Base-by-base conservation (phyloP, 2,888 invertebrate species). In the Cyrtodaria siliqua region DNA sequence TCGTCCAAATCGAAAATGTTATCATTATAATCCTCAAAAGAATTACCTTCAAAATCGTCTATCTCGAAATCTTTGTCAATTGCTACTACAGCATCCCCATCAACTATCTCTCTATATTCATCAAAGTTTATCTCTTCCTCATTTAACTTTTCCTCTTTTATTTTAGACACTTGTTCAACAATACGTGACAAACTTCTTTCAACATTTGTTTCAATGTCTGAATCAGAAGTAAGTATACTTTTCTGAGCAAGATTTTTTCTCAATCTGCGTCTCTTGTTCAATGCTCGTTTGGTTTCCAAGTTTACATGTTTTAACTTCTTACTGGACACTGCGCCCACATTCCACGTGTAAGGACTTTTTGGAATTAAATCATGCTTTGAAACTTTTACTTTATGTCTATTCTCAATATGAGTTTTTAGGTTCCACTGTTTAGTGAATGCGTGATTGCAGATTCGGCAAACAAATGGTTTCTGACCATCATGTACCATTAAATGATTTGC, bases 361-460 rank as follows among this genome's bases (percentile, higher is more conserved):
- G 77, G 77, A 50, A 68, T 66, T 9, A 77, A 57, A 56, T 77
- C 77, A 14, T 67, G 59, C 26, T 77, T 77, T 4, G 71, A 62
- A n/a, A 67, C 66, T 24, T 77, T 66, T 12, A 77, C 63, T 60
- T 77, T 77, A 50, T 77, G 77, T 27, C 77, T 62, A 27, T 77
- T 77, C 59, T 77, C 71, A 27, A 77, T 67, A 63, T 77, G 77
- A 49, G 77, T 77, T 60, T 77, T 77, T 24, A 77, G 53, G 52
- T 77, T 77, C 77, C 77, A 77, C 77, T 77, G 77, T 55, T 77
- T 77, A 9, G 77, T 77, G 49, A 77, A 77, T 38, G 77, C 77
- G 57, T 77, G 77, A 42, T 77, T 68, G 71, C 77, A 77, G 14
- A 77, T 59, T 52, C 56, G 57, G 33, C 77, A 77, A 27, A 77